Conservation (phyloP, 37 sponge, comb jelly and placozoan species). For the Bolinopsis microptera region DNA sequence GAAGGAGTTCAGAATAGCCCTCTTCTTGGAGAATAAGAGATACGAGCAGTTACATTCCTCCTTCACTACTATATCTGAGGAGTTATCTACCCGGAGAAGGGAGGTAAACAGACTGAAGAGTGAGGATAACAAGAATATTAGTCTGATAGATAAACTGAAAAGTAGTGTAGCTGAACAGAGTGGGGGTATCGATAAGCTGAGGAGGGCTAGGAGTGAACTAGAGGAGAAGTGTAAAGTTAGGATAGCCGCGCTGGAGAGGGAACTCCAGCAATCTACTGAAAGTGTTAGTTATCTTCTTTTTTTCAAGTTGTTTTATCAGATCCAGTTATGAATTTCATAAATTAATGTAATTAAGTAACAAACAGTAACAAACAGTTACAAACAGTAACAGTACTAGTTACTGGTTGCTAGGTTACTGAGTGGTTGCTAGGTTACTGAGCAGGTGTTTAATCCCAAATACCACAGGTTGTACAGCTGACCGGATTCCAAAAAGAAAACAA, state of each 20-base stretch:
- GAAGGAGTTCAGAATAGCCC: constrained; percentile 39
- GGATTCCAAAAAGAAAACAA: constrained; percentile 4
- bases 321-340: no score
- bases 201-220: not conserved
- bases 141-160: constrained; percentile 20
- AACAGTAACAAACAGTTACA: no score
- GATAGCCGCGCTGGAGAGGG: constrained; percentile 20
- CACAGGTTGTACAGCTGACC: constrained; percentile 1
- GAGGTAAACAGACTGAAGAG: not conserved
- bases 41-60: not conserved
- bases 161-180: constrained; percentile 15
- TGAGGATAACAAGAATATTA: not conserved
- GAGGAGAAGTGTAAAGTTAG: not conserved
- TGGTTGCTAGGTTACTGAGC: no score
- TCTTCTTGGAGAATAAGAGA: constrained; percentile 20
- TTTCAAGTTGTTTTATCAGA: not conserved
- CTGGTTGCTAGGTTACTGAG: no score
- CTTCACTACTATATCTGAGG: not conserved
- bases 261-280: constrained; percentile 2
- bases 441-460: no score
- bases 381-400: no score
- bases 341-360: no score
- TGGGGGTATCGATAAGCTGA: constrained; percentile 5
- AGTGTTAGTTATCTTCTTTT: not conserved
- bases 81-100: not conserved